These are phyloP conservation scores for Sebastes fasciatus DNA, from an alignment of 2,113 vertebrate genomes.

Conservation along the genomic window DNA sequence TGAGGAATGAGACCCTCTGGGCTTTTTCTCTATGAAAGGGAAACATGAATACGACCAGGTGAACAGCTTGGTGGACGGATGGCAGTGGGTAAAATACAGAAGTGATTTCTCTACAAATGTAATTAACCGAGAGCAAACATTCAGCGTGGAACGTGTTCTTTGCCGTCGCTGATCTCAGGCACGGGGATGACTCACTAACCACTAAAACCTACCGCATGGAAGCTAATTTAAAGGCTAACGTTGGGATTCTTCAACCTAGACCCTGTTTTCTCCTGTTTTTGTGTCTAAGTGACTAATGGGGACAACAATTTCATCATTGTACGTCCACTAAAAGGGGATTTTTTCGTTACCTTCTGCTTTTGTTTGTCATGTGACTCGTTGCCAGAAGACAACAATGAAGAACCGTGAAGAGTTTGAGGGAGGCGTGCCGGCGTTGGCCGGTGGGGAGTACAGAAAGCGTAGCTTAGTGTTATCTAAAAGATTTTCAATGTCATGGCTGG, in stretches of 20 bases:
- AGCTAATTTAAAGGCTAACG: neutral
- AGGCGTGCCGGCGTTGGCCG: no score
- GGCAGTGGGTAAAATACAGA: slow-evolving; percentile 38
- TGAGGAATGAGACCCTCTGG: slow-evolving; percentile 7
- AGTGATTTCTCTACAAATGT: slow-evolving; percentile 10
- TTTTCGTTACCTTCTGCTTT: no score
- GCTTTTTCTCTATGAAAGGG: neutral
- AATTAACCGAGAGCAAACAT: slow-evolving; percentile 34
- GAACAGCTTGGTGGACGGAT: slow-evolving; percentile 42
- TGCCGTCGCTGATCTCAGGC: slow-evolving; percentile 17
- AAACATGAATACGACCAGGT: slow-evolving; percentile 4
- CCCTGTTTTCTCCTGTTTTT: neutral
- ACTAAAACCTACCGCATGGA: slow-evolving; percentile 30
- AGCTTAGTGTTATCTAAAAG: no score
- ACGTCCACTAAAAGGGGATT: no score
- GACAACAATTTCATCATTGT: neutral
- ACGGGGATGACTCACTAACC: neutral
- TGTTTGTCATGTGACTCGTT: no score
- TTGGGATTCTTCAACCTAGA: neutral
- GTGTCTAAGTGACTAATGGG: neutral
- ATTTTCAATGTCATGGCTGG: no score
- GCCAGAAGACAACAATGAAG: no score
- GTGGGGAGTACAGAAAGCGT: no score
- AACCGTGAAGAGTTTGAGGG: no score
- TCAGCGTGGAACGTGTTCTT: slow-evolving; percentile 27